phyloP scores from a whole-genome alignment of 2,888 invertebrate genomes.

The Helicoverpa assulta region DNA sequence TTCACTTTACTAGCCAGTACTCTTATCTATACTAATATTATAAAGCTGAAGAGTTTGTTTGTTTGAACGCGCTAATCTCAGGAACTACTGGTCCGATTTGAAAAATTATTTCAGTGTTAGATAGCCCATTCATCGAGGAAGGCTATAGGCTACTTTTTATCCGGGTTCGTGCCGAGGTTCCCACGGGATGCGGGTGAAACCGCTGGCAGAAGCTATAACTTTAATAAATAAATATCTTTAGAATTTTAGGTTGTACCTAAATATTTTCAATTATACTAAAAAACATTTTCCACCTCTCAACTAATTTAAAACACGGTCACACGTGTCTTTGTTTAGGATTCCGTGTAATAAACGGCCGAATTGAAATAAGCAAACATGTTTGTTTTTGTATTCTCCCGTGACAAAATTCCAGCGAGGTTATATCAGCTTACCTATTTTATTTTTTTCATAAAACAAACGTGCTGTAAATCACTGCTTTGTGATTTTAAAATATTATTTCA shows the following conservation, averaged over 20 bases:
- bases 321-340: slow-evolving; percentile 63
- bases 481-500: slow-evolving; percentile 8
- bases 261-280: slow-evolving; percentile 5
- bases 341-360: slow-evolving; percentile 56
- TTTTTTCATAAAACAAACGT: slow-evolving; percentile 41
- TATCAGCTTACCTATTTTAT: slow-evolving; percentile 27
- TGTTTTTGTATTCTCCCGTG: slow-evolving; percentile 24
- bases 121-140: too few species aligned
- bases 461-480: slow-evolving; percentile 18
- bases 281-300: slow-evolving; percentile 28
- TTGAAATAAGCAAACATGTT: slow-evolving; percentile 46
- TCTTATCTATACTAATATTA: too few species aligned
- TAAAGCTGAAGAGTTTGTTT: too few species aligned
- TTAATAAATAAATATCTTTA: too few species aligned
- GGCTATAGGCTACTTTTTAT: too few species aligned
- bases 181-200: too few species aligned
- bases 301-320: slow-evolving; percentile 47
- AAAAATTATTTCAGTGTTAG: too few species aligned
- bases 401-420: slow-evolving; percentile 43
- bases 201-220: too few species aligned
- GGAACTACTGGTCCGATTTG: too few species aligned
- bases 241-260: neutral
- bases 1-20: too few species aligned
- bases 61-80: too few species aligned
- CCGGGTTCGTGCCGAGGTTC: too few species aligned